phyloP scores from a whole-genome alignment of 2,888 invertebrate genomes.

The Acronicta aceris region DNA sequence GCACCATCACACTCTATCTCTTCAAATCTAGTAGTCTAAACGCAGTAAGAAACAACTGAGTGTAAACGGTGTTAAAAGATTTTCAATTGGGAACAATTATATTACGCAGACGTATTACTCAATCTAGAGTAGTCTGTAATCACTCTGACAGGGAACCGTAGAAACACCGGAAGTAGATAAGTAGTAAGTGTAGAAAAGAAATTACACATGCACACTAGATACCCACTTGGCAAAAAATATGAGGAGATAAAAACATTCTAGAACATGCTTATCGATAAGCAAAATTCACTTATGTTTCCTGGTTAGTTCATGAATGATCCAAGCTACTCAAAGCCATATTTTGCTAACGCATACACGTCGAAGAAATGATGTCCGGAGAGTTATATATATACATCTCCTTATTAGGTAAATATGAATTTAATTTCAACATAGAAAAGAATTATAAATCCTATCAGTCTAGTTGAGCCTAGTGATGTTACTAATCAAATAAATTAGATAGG shows the following conservation, averaged over 20 bases:
- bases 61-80: too few species aligned
- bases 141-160: neutral
- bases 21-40: too few species aligned
- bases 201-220: constrained; percentile 4
- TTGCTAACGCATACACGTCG: constrained; percentile 18
- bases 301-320: constrained; percentile 11
- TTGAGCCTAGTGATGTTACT: too few species aligned
- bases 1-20: too few species aligned
- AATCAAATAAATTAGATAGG: too few species aligned
- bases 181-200: constrained; percentile 1
- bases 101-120: too few species aligned
- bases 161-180: constrained; percentile 1
- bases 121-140: too few species aligned
- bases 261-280: constrained; percentile 34
- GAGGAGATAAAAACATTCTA: constrained; percentile 36
- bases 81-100: too few species aligned
- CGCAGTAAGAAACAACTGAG: too few species aligned
- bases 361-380: constrained; percentile 24
- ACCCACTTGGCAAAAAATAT: constrained; percentile 24
- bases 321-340: constrained; percentile 16
- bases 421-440: constrained; percentile 1
- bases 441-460: too few species aligned
- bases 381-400: constrained; percentile 11
- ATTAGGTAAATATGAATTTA: constrained; percentile 29
- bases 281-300: constrained; percentile 26